A percentile compares a stretch with the other conserved stretches of the same genome.
Evolutionary conservation across 2,113 vertebrate species (phyloP).

Genomic region (Recurvirostra avosetta): DNA sequence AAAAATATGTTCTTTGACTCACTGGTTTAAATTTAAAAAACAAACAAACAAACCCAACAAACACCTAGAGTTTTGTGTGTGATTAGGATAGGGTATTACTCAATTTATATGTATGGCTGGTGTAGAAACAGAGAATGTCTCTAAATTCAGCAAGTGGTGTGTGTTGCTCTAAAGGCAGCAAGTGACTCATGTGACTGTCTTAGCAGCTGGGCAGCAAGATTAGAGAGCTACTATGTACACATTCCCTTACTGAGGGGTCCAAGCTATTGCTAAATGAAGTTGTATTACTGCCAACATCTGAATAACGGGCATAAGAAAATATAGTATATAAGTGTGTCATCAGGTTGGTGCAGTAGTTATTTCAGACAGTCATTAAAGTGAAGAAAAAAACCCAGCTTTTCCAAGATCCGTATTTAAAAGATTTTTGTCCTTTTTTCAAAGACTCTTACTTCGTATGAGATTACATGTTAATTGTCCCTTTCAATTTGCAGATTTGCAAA

Average conservation of each 20-base stretch:
- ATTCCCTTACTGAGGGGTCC: slow-evolving; percentile 47
- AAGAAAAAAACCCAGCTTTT: accelerated
- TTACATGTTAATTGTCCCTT: background rate
- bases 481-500: background rate
- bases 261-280: slow-evolving; percentile 57
- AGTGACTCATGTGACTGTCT: slow-evolving; percentile 67
- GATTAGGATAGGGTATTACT: background rate
- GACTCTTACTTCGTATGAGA: background rate
- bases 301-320: slow-evolving; percentile 47
- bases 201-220: slow-evolving; percentile 64
- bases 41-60: background rate
- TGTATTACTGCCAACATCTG: slow-evolving; percentile 28
- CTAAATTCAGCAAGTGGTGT: slow-evolving; percentile 60
- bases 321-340: slow-evolving; percentile 55
- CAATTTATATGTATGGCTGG: background rate
- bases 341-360: slow-evolving; percentile 36
- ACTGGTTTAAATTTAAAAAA: background rate
- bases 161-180: slow-evolving; percentile 63
- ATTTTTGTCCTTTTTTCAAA: background rate
- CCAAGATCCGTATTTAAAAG: background rate
- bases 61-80: background rate
- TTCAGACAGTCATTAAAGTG: background rate
- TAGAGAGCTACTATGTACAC: slow-evolving; percentile 59
- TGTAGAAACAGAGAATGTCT: slow-evolving; percentile 40
- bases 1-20: background rate